Conservation (phyloP, 2,888 invertebrate genomes). For the Yponomeuta plumbellus region DNA sequence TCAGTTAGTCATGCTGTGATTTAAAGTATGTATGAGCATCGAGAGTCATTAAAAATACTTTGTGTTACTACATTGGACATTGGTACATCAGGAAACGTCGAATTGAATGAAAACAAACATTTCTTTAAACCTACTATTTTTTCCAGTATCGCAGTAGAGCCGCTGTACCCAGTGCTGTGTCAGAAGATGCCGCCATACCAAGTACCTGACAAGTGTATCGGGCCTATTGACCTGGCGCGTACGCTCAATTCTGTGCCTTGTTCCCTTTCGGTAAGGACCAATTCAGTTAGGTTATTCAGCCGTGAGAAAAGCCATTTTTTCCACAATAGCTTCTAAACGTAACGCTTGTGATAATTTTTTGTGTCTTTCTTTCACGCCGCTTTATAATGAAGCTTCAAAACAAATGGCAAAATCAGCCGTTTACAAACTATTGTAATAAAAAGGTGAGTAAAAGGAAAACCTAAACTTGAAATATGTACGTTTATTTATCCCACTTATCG, state of each 20-base stretch:
- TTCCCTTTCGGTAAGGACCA: conserved; percentile 82
- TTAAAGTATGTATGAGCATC: too few species aligned
- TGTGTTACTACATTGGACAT: too few species aligned
- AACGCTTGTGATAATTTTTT: neutral
- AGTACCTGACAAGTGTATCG: conserved; percentile 60
- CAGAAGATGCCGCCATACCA: conserved; percentile 72
- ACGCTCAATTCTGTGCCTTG: conserved; percentile 92
- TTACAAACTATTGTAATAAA: conserved; percentile 64
- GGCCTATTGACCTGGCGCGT: conserved; percentile 89
- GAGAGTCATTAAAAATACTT: too few species aligned
- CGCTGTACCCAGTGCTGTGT: conserved; percentile 85
- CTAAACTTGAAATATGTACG: too few species aligned
- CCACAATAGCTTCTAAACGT: neutral
- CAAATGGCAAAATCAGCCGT: conserved; percentile 67
- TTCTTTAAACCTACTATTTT: neutral
- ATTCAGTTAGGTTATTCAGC: neutral
- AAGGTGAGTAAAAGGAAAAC: conserved; percentile 39
- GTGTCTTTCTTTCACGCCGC: conserved; percentile 50
- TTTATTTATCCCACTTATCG: too few species aligned
- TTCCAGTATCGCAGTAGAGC: conserved; percentile 92
- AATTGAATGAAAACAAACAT: too few species aligned
- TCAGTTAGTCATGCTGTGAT: too few species aligned
- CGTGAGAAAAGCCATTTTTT: neutral
- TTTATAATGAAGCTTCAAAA: conserved; percentile 52
- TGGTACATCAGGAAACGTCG: too few species aligned